A percentile compares a stretch with the other conserved stretches of the same genome.
Evolutionary conservation across 1,140 invertebrate genomes (phyloP).

Genomic region (Conopomorpha cramerella): DNA sequence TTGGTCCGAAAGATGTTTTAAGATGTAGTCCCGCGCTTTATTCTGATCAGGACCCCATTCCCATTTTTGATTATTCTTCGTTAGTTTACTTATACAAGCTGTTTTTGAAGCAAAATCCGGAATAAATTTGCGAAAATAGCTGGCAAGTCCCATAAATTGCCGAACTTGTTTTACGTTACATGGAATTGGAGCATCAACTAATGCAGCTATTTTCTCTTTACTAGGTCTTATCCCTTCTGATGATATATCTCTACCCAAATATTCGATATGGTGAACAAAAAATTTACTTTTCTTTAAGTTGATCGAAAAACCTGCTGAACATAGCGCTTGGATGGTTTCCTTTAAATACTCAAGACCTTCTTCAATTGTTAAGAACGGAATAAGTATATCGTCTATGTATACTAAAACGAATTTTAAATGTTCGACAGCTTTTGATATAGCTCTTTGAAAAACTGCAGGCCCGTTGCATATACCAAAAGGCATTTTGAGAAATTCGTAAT

Average conservation of each 20-base stretch:
- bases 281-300: slow-evolving; percentile 7
- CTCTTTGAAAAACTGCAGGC: slow-evolving; percentile 2
- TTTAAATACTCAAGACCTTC: background rate
- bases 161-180: slow-evolving; percentile 4
- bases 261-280: slow-evolving; percentile 14
- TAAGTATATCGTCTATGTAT: background rate
- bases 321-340: background rate
- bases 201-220: background rate
- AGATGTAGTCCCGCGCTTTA: background rate
- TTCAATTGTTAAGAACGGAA: background rate
- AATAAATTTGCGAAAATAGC: slow-evolving; percentile 10
- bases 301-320: background rate
- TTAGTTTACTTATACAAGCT: slow-evolving; percentile 4
- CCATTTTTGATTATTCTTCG: slow-evolving; percentile 1
- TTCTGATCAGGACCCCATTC: slow-evolving; percentile 1
- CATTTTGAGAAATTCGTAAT: slow-evolving; percentile 19
- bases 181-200: background rate
- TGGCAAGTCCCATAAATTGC: slow-evolving; percentile 21
- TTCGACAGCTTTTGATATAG: background rate
- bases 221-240: slow-evolving; percentile 7
- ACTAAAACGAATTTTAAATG: background rate
- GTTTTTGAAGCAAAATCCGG: slow-evolving; percentile 9
- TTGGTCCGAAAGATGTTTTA: slow-evolving; percentile 5
- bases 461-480: slow-evolving; percentile 9
- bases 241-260: slow-evolving; percentile 15